Base-by-base conservation (phyloP, 2,888 invertebrate genomes). In the Orthonychiurus folsomi region DNA sequence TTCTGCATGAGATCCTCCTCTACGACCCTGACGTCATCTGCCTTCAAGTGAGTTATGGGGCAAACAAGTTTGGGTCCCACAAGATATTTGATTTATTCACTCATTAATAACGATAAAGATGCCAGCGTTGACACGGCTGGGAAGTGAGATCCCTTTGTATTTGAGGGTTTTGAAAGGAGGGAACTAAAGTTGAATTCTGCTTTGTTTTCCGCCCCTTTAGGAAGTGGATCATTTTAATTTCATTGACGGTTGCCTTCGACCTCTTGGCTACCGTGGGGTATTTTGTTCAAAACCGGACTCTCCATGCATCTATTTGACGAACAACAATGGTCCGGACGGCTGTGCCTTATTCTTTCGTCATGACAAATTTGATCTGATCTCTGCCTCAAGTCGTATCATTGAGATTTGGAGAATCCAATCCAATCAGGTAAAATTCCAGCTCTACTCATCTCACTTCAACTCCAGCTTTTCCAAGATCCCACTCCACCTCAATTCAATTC, bases 221-320 rank as follows among this genome's bases (percentile, higher is more conserved):
- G 87, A 88, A 80, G 86, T 87, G 5, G 88, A 88, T 75, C 86
- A 86, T 75, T 88, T 83, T 74, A 83, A 84, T 68, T 86, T 85
- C 73, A 76, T 88, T 54, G 80, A 83, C 73, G 80, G 80, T 63
- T 79, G 83, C 50, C 76, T 88, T 67, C 80, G 80, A 9, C 80
- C 82, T 0, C 82, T 85, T 75, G 86, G 86, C 24, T 87, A 85
- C 74, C 76, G 78, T 0, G 88, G 88, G 2, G 79, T 83, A 69
- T 88, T 87, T 76, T 83, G 83, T 73, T 85, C 87, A 0, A 88
- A 88, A 76, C 87, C 87, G 0, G 86, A 87, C 73, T 88, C 87
- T 0, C 88, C 88, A 0, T 87, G 87, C 76, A 78, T 87, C 54
- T 86, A 87, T 73, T 81, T 86, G 54, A 80, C 82, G 65, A 83